Conservation (phyloP, 2,888 invertebrate species). For the Spodoptera littoralis region DNA sequence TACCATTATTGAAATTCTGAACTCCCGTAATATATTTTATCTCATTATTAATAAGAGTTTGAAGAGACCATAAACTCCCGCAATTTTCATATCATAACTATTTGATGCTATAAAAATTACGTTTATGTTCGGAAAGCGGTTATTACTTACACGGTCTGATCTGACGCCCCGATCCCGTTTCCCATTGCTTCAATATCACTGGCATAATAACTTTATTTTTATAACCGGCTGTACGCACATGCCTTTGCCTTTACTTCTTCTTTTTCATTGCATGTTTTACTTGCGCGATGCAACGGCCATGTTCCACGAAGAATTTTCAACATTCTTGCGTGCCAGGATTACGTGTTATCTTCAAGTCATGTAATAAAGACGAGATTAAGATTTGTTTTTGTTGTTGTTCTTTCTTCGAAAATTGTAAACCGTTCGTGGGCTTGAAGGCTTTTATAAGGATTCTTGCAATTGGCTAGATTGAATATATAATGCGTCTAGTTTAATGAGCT, state of each 20-base stretch:
- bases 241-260: slow-evolving; percentile 52
- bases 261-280: slow-evolving; percentile 64
- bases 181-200: slow-evolving; percentile 53
- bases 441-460: slow-evolving; percentile 12
- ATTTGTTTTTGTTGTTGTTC: slow-evolving; percentile 18
- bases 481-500: too few relatives aligned
- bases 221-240: slow-evolving; percentile 65
- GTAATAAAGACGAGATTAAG: slow-evolving; percentile 53
- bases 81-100: slow-evolving; percentile 31
- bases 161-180: slow-evolving; percentile 51
- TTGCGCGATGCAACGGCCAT: slow-evolving; percentile 53
- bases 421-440: slow-evolving; percentile 6
- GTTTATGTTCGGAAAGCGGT: slow-evolving; percentile 37
- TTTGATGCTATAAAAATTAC: slow-evolving; percentile 32
- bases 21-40: not conserved
- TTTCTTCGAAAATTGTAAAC: slow-evolving; percentile 36
- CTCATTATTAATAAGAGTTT: slow-evolving; percentile 11
- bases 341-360: slow-evolving; percentile 58
- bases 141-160: slow-evolving; percentile 32
- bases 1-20: not conserved
- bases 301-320: slow-evolving; percentile 60
- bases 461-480: too few relatives aligned
- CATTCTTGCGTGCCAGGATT: slow-evolving; percentile 57
- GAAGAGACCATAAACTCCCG: not conserved
- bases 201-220: slow-evolving; percentile 70